phyloP scores from a whole-genome alignment of 2,888 invertebrate species.

The Clivina fossor region DNA sequence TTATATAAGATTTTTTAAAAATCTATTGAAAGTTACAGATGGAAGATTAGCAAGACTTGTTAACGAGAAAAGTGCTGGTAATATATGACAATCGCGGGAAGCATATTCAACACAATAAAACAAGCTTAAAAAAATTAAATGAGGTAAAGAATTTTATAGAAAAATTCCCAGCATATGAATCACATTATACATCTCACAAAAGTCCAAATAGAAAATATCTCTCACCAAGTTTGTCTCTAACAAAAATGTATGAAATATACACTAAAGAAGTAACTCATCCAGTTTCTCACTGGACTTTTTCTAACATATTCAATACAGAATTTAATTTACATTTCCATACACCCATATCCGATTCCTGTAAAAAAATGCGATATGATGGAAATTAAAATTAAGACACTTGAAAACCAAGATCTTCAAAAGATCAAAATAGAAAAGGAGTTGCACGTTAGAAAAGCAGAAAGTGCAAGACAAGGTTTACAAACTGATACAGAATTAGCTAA shows the following conservation, averaged over 20 bases:
- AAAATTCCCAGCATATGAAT: conserved; percentile 26
- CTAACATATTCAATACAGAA: conserved; percentile 23
- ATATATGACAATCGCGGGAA: too few species aligned
- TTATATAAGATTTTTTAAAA: too few species aligned
- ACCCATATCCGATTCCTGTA: conserved; percentile 21
- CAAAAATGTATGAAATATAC: conserved; percentile 22
- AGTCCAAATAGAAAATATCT: conserved; percentile 27
- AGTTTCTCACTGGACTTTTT: conserved; percentile 20
- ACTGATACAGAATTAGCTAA: conserved; percentile 6
- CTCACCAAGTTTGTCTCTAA: conserved; percentile 12
- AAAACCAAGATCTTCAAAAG: conserved; percentile 8
- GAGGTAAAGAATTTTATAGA: conserved; percentile 29
- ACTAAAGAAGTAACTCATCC: conserved; percentile 8
- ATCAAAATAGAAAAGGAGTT: conserved; percentile 12
- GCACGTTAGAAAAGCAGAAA: conserved; percentile 24
- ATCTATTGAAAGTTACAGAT: too few species aligned
- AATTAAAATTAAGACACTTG: too few species aligned
- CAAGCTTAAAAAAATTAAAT: conserved; percentile 8
- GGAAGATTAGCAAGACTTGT: too few species aligned
- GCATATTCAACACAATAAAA: too few species aligned
- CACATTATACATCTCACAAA: conserved; percentile 22
- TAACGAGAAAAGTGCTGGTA: too few species aligned
- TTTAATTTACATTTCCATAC: conserved; percentile 22
- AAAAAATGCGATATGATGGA: conserved; percentile 18
- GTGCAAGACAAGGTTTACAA: conserved; percentile 18